These are phyloP conservation scores for Phalacrocorax carbo DNA, from an alignment of 2,113 vertebrate genomes.

Conservation along the genomic window DNA sequence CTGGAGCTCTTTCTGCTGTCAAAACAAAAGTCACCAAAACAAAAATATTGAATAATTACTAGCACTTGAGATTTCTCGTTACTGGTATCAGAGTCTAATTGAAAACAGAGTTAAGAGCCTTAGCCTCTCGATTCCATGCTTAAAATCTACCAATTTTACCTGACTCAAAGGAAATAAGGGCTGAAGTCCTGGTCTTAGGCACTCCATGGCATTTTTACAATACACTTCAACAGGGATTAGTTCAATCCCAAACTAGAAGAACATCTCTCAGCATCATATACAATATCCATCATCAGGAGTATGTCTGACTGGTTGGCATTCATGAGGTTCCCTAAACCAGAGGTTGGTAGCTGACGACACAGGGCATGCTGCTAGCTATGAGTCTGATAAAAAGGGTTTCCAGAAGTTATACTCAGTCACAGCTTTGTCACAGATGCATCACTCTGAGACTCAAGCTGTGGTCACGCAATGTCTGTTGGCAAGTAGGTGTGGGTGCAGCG, in stretches of 20 bases:
- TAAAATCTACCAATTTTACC: not conserved
- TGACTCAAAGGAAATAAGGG: not conserved
- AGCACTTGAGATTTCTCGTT: not conserved
- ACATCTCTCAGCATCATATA: not conserved
- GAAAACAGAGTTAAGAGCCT: not conserved
- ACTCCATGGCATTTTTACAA: not conserved
- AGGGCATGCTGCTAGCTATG: not conserved
- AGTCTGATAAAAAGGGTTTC: not conserved
- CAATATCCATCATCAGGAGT: not conserved
- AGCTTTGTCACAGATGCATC: not conserved
- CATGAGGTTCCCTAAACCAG: not conserved
- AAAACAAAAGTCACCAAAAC: not conserved
- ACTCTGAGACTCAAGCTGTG: not conserved
- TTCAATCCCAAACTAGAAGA: not conserved
- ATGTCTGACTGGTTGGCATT: not conserved
- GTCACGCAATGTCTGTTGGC: not conserved
- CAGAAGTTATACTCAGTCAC: not conserved
- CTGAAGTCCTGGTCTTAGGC: not conserved
- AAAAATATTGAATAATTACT: not conserved
- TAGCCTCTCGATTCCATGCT: not conserved
- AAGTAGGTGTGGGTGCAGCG: not conserved
- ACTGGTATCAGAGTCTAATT: not conserved
- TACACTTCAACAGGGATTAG: not conserved
- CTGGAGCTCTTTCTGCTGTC: not conserved
- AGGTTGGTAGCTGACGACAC: not conserved